Evolutionary conservation across 2,888 invertebrate species (phyloP).

Genomic region (Latrodectus elegans): DNA sequence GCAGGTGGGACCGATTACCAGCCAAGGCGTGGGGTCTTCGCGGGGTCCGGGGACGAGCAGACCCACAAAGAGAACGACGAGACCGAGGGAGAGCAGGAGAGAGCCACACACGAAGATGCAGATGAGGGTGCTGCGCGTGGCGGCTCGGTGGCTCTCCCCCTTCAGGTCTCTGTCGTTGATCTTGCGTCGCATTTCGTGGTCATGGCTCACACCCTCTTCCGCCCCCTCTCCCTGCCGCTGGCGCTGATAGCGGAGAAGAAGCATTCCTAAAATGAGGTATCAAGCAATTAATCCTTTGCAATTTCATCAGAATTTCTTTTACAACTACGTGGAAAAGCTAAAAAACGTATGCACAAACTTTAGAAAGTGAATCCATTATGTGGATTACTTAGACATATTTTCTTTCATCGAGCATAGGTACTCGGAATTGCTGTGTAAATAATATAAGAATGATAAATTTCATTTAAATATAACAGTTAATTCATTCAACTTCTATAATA

Average conservation of each 20-base stretch:
- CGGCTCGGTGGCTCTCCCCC: slow-evolving; percentile 50
- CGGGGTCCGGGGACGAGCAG: slow-evolving; percentile 45
- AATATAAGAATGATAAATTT: no score
- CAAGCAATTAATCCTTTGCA: no score
- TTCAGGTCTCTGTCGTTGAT: slow-evolving; percentile 48
- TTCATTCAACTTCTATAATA: no score
- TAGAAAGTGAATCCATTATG: no score
- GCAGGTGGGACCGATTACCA: slow-evolving; percentile 69
- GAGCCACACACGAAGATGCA: slow-evolving; percentile 68
- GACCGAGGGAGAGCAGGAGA: slow-evolving; percentile 42
- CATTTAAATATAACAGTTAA: no score
- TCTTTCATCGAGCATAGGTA: no score
- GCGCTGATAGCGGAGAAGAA: slow-evolving; percentile 58
- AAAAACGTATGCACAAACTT: no score
- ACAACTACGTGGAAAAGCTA: no score
- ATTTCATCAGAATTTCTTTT: no score
- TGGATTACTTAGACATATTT: no score
- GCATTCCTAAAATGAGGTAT: slow-evolving; percentile 41
- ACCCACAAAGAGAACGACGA: slow-evolving; percentile 42
- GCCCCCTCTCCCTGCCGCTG: slow-evolving; percentile 36
- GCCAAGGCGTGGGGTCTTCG: slow-evolving; percentile 64
- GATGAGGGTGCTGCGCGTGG: slow-evolving; percentile 61
- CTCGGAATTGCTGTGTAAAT: no score
- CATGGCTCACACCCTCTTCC: slow-evolving; percentile 15
- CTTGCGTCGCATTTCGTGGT: slow-evolving; percentile 59